Evolutionary conservation across 2,888 invertebrate genomes (phyloP), one percentile per base, ranked within the genome.

Genomic region (Xanthorhoe spadicearia): DNA sequence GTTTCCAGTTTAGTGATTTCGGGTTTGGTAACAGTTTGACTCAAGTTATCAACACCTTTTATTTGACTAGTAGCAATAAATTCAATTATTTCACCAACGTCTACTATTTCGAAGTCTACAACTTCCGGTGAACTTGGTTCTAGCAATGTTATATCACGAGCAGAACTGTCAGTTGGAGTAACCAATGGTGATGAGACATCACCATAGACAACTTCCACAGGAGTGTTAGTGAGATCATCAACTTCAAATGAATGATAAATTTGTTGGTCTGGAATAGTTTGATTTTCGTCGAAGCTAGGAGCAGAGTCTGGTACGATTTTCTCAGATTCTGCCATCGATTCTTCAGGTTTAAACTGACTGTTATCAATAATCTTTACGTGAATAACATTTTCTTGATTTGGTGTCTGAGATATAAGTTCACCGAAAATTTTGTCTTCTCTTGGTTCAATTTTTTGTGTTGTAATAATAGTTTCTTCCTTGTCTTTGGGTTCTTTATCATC

Each of bases 221-320:
- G 85, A 13, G 82, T 81, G 55, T 85, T 83, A 68, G 77, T 77
- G 9, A 84, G 76, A 70, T 84, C 84, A 65, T 84, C 84, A 7
- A 84, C 84, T 74, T 85, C 83, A 71, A 83, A 84, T 0, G 84
- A 80, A 61, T 74, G 76, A 15, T 73, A 76, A 61, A 83, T 74
- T 56, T 82, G 74, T 61, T 54, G 54, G 17, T 66, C 63, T 43
- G 19, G 46, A 19, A 46, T 3, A 49, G 8, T n/a, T 68, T 52
- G n/a, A 15, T 1, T 18, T 52, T 62, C 74, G 10, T 73, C 63
- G 4, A 18, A 68, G 62, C 58, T 61, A 43, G 43, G 32, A 53
- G 64, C 48, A 50, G 68, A 57, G 17, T 50, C 58, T 0, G 56
- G 38, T 28, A 49, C 17, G 10, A 51, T 18, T 28, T 53, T 15